Conservation (phyloP, 2,888 invertebrate genomes). For the Watsonalla binaria region DNA sequence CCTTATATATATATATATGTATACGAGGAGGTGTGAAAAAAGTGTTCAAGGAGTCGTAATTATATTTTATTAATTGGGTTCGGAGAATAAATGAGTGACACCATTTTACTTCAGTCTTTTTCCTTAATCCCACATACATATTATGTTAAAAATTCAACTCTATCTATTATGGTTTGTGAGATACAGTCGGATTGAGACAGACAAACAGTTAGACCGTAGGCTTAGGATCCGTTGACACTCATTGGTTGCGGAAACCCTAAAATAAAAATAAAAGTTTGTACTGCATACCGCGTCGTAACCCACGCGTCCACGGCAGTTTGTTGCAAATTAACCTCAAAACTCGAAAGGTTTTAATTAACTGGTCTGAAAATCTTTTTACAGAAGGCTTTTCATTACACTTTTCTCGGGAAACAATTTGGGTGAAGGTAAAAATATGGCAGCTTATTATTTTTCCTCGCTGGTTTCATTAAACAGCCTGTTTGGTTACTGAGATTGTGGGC, state of each 20-base stretch:
- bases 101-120: no score
- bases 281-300: no score
- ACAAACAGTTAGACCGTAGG: neutral
- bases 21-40: no score
- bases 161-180: neutral
- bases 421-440: neutral
- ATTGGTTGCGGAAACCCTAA: no score
- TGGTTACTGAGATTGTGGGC: neutral
- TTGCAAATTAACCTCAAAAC: slow-evolving; percentile 31
- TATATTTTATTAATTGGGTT: no score
- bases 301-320: neutral
- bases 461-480: neutral
- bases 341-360: slow-evolving; percentile 36
- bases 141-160: no score
- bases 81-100: no score
- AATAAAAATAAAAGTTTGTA: no score
- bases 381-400: slow-evolving; percentile 11
- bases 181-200: no score
- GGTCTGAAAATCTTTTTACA: slow-evolving; percentile 21
- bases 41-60: no score
- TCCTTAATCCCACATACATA: no score
- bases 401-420: neutral
- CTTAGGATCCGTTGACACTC: neutral
- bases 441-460: neutral
- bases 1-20: no score